A percentile compares a stretch with the other conserved stretches of the same genome.
phyloP scores from a whole-genome alignment of 2,888 invertebrate genomes.

The Amphimallon solstitiale region DNA sequence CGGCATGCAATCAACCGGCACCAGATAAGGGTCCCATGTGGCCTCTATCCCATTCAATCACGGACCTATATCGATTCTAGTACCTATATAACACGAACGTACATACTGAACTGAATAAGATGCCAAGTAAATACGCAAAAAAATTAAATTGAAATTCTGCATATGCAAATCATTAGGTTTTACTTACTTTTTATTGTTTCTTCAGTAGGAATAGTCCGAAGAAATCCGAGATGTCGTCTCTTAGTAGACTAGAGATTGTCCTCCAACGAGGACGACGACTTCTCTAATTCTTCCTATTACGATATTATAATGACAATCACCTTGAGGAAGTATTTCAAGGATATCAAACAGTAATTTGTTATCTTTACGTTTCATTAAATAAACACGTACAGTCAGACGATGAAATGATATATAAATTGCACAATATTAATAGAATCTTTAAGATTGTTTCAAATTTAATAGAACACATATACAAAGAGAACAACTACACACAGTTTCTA shows the following conservation, averaged over 20 bases:
- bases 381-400: background rate
- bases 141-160: too few relatives aligned
- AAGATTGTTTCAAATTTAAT: background rate
- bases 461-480: background rate
- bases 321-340: background rate
- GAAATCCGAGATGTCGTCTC: too few relatives aligned
- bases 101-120: constrained; percentile 7
- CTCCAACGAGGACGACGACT: too few relatives aligned
- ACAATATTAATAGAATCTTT: background rate
- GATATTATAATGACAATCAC: background rate
- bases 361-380: too few relatives aligned
- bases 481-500: background rate
- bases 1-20: constrained; percentile 52
- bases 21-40: constrained; percentile 53
- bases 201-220: too few relatives aligned
- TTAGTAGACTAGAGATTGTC: too few relatives aligned
- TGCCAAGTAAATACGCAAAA: background rate
- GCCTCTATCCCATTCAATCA: constrained; percentile 56
- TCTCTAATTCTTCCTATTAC: too few relatives aligned
- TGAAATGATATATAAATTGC: constrained; percentile 1
- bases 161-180: too few relatives aligned
- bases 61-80: constrained; percentile 51
- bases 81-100: constrained; percentile 22
- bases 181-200: too few relatives aligned
- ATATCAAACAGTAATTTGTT: background rate